A percentile compares a stretch with the other conserved stretches of the same genome.
Evolutionary conservation across 1,140 invertebrate genomes (phyloP).

Genomic region (Hyles vespertilio): DNA sequence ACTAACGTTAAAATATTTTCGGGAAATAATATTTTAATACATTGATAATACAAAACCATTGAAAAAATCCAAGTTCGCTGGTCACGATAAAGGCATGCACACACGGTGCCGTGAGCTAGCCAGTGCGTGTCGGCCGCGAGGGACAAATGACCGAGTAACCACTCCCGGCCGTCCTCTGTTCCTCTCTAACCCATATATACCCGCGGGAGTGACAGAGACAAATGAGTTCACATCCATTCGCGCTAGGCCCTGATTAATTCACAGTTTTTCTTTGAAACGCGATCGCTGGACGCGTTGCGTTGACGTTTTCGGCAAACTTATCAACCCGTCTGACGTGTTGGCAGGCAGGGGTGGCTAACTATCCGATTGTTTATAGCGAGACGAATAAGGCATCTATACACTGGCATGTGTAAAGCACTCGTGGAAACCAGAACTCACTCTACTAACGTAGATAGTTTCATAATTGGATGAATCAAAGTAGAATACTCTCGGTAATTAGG

Average conservation of each 20-base stretch:
- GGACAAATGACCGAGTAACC: constrained; percentile 60
- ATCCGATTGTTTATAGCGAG: constrained; percentile 18
- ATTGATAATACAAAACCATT: not conserved
- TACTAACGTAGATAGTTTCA: too few species aligned
- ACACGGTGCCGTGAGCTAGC: constrained; percentile 31
- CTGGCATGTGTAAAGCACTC: too few species aligned
- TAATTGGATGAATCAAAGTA: too few species aligned
- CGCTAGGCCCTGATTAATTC: constrained; percentile 62
- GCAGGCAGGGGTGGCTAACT: constrained; percentile 14
- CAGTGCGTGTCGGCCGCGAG: constrained; percentile 44
- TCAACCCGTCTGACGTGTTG: constrained; percentile 33
- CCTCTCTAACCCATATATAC: constrained; percentile 30
- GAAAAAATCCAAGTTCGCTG: constrained; percentile 11
- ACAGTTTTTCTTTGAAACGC: constrained; percentile 67
- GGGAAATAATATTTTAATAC: too few species aligned
- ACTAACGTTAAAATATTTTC: too few species aligned
- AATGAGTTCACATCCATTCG: constrained; percentile 49
- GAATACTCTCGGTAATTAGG: too few species aligned
- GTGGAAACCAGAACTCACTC: too few species aligned
- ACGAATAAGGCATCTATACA: too few species aligned
- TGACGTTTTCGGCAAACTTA: constrained; percentile 54
- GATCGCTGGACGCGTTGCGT: constrained; percentile 41
- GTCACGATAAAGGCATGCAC: constrained; percentile 25
- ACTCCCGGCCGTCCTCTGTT: constrained; percentile 51
- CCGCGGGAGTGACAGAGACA: constrained; percentile 49